Base-by-base conservation (phyloP, 1,140 invertebrate species). In the Apis cerana region DNA sequence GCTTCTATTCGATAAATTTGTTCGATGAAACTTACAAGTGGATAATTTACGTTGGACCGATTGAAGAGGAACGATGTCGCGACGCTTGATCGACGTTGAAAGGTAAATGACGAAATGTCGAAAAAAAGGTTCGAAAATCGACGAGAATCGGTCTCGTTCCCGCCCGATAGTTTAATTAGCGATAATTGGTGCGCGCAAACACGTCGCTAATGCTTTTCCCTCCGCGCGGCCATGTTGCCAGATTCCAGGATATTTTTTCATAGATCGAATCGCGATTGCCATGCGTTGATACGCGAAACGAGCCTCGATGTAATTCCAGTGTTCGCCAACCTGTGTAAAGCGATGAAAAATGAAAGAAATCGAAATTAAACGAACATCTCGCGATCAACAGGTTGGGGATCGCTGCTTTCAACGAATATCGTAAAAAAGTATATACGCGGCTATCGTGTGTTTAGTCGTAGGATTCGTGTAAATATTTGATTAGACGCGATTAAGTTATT, bases 401-500 rank as follows among this genome's bases (percentile, higher is more conserved):
- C 33, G 33, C 33, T 43, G 33, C 5, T 43, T 43, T 43, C 4
- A 43, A 2, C 33, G 33, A 43, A 43, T 43, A 43, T 33, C 33
- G 33, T 27, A 27, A 43, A 43, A 43, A 43, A 4, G 85, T 87
- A 87, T 80, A 87, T 87, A 86, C 11, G 13, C 7, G 59, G 27
- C 19, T 82, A 59, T 68, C 43, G 71, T 70, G 71, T 76, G 48
- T 80, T 75, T 85, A 82, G 67, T 13, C 59, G 80, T 68, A 86
- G 85, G 54, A n/a, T 75, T 56, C 69, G 15, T 86, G 84, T 86
- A 86, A 86, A 86, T 89, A 88, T 76, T 56, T 59, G 68, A 87
- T 81, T 80, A 89, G 78, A 75, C 58, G 43, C 77, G 77, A 88
- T 13, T 89, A 89, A 88, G 74, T 88, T 88, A 88, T 88, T 88